Evolutionary conservation across 2,888 invertebrate species (phyloP).

Genomic region (Bellardia pandia): DNA sequence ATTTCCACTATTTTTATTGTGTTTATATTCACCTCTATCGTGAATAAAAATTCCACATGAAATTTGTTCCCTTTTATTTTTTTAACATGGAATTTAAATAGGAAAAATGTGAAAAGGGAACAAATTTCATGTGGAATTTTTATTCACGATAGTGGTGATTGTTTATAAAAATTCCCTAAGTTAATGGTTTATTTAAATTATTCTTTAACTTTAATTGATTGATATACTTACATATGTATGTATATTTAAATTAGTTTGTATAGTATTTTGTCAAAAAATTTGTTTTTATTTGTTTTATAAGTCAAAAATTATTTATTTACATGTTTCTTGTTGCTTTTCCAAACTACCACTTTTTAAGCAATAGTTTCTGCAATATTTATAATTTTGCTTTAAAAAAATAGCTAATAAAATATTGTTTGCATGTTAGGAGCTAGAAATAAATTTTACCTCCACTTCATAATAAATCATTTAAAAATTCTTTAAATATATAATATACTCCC

Average conservation of each 20-base stretch:
- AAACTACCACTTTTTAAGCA: conserved; percentile 13
- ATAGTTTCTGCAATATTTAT: conserved; percentile 51
- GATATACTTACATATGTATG: neutral
- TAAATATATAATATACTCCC: conserved; percentile 16
- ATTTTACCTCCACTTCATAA: neutral
- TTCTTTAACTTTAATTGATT: conserved; percentile 33
- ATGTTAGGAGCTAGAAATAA: neutral
- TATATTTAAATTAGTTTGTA: conserved; percentile 33
- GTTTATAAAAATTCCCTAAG: conserved; percentile 38
- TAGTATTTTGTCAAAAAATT: conserved; percentile 12
- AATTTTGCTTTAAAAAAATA: conserved; percentile 6
- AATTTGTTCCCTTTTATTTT: too few relatives aligned
- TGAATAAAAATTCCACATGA: too few relatives aligned
- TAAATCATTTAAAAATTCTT: neutral
- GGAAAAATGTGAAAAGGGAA: too few relatives aligned
- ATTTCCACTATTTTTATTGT: conserved; percentile 14
- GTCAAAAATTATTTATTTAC: conserved; percentile 15
- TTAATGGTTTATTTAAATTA: conserved; percentile 41
- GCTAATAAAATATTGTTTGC: neutral
- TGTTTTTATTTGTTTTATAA: conserved; percentile 10
- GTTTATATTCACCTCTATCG: too few relatives aligned
- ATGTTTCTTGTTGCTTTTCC: neutral
- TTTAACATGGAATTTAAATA: too few relatives aligned
- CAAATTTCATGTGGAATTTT: too few relatives aligned
- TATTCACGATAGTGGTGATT: too few relatives aligned